phyloP scores from a whole-genome alignment of 2,113 vertebrate species.

The Charina bottae region DNA sequence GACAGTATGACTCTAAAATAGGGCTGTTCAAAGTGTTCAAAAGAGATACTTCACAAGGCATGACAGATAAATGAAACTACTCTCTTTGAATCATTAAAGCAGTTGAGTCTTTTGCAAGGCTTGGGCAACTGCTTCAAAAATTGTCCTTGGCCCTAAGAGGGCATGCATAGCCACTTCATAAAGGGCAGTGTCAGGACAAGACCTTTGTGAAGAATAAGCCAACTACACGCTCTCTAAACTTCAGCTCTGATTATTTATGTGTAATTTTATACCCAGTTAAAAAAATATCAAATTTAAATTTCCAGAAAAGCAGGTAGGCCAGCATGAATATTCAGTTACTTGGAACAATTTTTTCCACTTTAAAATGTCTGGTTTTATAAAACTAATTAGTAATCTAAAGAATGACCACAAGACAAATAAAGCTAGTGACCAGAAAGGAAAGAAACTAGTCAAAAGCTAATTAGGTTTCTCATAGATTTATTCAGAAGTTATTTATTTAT shows the following conservation, averaged over 20 bases:
- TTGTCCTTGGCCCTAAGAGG: neutral
- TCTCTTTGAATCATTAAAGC: too few relatives aligned
- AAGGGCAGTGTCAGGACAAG: neutral
- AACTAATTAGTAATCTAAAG: neutral
- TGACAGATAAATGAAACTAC: too few relatives aligned
- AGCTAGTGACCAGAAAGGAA: too few relatives aligned
- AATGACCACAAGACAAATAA: too few relatives aligned
- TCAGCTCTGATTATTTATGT: neutral
- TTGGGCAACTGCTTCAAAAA: neutral
- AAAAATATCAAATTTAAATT: neutral
- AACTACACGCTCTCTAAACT: neutral
- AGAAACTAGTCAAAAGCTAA: too few relatives aligned
- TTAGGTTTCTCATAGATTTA: too few relatives aligned
- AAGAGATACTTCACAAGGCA: too few relatives aligned
- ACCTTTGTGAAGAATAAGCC: neutral
- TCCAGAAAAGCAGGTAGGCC: neutral
- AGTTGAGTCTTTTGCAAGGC: too few relatives aligned
- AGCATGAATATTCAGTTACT: neutral
- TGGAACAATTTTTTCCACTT: neutral
- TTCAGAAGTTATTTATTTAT: too few relatives aligned
- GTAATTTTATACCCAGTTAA: neutral
- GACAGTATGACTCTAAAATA: too few relatives aligned
- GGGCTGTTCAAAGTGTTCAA: too few relatives aligned
- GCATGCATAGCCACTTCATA: neutral
- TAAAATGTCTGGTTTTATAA: neutral